phyloP scores from a whole-genome alignment of 1,140 invertebrate species.

The Sycophaga agraensis region DNA sequence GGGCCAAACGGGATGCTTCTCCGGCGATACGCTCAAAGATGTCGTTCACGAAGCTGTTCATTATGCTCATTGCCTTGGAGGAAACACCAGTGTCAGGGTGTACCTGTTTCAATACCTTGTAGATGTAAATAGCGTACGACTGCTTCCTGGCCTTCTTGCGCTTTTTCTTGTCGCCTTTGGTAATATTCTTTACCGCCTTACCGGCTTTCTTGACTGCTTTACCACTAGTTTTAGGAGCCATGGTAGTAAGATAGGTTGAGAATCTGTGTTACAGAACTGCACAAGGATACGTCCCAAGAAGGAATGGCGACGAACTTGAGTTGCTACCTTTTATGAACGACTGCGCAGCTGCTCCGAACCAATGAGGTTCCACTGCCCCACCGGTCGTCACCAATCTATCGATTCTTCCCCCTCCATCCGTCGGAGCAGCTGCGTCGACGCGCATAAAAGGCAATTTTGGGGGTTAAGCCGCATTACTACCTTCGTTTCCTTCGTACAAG shows the following conservation, averaged over 20 bases:
- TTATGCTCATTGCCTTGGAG: no score
- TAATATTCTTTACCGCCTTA: slow-evolving; percentile 64
- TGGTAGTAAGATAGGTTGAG: slow-evolving; percentile 30
- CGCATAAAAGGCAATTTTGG: no score
- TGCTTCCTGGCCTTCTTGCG: slow-evolving; percentile 67
- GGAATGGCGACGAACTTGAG: no score
- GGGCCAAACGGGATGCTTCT: slow-evolving; percentile 59
- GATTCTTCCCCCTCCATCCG: no score
- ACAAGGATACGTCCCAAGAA: no score
- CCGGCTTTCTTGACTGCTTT: slow-evolving; percentile 58
- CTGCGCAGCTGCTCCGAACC: not conserved
- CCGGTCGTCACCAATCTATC: no score
- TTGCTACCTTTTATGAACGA: not conserved
- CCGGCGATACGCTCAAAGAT: slow-evolving; percentile 65
- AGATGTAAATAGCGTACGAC: slow-evolving; percentile 68
- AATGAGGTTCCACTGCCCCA: not conserved
- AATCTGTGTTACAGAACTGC: not conserved
- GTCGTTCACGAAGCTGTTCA: slow-evolving; percentile 60
- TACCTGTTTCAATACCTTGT: no score
- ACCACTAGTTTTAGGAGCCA: slow-evolving; percentile 57
- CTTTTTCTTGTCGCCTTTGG: slow-evolving; percentile 61
- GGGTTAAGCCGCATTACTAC: no score
- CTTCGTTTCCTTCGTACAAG: no score
- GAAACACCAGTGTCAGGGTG: no score
- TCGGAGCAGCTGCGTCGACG: no score